Base-by-base conservation (phyloP, 2,113 vertebrate species). In the Lophotis ruficrista region DNA sequence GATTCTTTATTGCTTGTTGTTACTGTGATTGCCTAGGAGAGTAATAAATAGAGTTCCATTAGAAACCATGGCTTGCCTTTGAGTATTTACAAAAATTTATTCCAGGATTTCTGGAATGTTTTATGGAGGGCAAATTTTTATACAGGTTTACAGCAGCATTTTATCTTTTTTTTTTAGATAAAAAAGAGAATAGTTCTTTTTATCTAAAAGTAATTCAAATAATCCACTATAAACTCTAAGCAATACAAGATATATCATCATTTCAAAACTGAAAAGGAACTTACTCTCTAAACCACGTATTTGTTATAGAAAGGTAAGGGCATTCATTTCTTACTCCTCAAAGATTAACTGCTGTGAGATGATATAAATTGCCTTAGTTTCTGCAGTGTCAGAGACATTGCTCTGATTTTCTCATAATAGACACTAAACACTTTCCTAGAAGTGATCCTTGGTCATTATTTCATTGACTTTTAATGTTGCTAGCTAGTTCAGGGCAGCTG, bases 1-100 rank as follows among this genome's bases (percentile, higher is more conserved):
- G 38, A 47, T 96, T 92, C 53, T 97, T 98, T 96, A 96, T 77
- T 96, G 86, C 78, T 92, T 86, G 65, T 62, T 97, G 92, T 93
- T 96, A 90, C 65, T 57, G 22, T 89, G 88, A 93, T 94, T 96
- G 69, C 92, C 82, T 87, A 12, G 58, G 76, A 96, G 90, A 98
- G 87, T 75, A 93, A 90, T 62, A 96, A 78, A 75, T 69, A 85
- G 15, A 89, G 72, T 60, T 96, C 76, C 87, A 78, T 91, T 83
- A 94, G 93, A 96, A 97, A 96, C 66, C 92, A 61, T 3, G 8
- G 68, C 51, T 88, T 93, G 64, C 78, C 43, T 94, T 94, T 95
- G 77, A 94, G 38, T 37, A 45, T 89, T 93, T 95, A 64, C 25
- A 85, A 93, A 61, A 70, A 94, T 90, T 58, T 95, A 71, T 75